These are phyloP conservation scores for Loriculus beryllinus DNA, from an alignment of 2,797 vertebrate species.

Conservation along the genomic window DNA sequence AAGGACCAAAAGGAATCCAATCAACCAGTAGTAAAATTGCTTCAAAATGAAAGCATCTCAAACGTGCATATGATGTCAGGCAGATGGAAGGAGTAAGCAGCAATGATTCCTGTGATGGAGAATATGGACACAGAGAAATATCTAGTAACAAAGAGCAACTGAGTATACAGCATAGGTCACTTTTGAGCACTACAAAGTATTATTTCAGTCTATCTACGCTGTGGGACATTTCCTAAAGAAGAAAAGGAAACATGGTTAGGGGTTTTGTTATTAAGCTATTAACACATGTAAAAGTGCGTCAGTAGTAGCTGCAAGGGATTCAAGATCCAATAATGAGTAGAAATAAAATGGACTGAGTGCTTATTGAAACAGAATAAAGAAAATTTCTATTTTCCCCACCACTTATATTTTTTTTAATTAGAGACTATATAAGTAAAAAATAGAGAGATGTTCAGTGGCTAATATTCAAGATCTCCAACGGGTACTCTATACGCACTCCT, in stretches of 20 bases:
- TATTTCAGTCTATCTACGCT: background rate
- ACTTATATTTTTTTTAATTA: background rate
- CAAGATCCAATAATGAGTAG: background rate
- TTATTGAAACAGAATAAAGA: background rate
- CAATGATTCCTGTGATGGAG: background rate
- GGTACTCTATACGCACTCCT: background rate
- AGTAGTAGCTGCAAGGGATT: background rate
- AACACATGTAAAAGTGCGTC: background rate
- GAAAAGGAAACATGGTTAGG: background rate
- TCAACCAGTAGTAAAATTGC: background rate
- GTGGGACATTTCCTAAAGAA: background rate
- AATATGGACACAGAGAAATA: background rate
- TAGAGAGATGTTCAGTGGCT: background rate
- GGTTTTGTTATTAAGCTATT: background rate
- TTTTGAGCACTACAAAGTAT: background rate
- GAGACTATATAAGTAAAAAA: background rate
- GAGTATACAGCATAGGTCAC: background rate
- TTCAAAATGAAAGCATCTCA: background rate
- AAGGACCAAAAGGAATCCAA: background rate
- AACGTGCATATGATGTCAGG: background rate
- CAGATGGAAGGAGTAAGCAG: background rate
- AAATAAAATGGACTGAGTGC: background rate
- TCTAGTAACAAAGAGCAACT: background rate
- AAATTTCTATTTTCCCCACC: background rate
- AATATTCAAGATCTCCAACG: background rate